Percentiles rank a stretch among this genome's conserved stretches.
These are phyloP conservation scores for Campylomormyrus tamandua DNA, from an alignment of 2,113 vertebrate species.

Conservation along the genomic window DNA sequence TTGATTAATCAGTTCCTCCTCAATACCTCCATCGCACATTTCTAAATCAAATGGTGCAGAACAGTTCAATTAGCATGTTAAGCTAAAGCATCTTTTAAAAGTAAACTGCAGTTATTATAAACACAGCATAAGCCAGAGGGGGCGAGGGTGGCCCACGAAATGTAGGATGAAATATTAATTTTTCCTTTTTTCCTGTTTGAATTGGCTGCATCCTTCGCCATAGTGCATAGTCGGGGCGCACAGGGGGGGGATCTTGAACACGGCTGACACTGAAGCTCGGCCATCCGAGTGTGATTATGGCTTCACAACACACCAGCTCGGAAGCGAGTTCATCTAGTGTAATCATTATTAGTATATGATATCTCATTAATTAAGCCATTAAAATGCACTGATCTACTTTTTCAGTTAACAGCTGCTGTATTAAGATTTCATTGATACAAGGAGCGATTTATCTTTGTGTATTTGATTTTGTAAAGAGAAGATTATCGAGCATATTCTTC, in stretches of 20 bases:
- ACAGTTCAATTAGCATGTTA: slow-evolving; percentile 11
- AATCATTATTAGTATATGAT: background rate
- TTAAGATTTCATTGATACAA: slow-evolving; percentile 4
- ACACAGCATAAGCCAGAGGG: background rate
- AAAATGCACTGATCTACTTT: background rate
- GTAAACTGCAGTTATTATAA: background rate
- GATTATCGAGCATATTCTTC: slow-evolving; percentile 2
- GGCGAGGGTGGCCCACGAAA: background rate
- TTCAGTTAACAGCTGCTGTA: background rate
- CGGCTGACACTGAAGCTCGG: background rate
- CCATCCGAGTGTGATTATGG: background rate
- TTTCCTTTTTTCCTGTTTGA: background rate
- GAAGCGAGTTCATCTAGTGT: background rate
- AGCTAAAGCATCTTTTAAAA: slow-evolving; percentile 1
- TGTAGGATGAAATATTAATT: background rate
- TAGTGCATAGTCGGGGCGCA: background rate
- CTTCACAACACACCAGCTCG: background rate
- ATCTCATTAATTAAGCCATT: slow-evolving; percentile 7
- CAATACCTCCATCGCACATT: slow-evolving; percentile 1
- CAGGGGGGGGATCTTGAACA: background rate
- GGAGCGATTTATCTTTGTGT: background rate
- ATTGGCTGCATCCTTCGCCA: background rate
- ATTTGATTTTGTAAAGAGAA: slow-evolving; percentile 4
- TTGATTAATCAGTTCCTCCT: background rate
- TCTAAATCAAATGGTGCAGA: slow-evolving; percentile 9